A percentile compares a stretch with the other conserved stretches of the same genome.
Evolutionary conservation across 2,797 vertebrate species (phyloP).

Genomic region (Hybognathus amarus): DNA sequence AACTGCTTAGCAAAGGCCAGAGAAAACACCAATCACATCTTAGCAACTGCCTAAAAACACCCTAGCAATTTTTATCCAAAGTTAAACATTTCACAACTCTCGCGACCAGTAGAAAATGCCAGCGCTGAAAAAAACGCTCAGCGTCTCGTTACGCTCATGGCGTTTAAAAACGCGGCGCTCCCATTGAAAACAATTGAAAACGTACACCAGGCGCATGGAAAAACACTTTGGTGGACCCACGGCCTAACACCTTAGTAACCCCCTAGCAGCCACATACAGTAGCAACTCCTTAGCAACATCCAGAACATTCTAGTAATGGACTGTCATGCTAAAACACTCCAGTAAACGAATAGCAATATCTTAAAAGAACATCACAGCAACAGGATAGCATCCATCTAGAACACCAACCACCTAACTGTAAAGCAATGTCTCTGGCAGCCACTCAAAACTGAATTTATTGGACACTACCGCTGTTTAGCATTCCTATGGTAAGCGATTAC

Average conservation of each 20-base stretch:
- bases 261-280: not conserved
- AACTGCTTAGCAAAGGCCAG: not conserved
- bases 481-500: constrained; percentile 14
- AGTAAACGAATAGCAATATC: not conserved
- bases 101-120: too few relatives aligned
- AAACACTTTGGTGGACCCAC: too few relatives aligned
- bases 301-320: not conserved
- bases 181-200: too few relatives aligned
- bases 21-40: not conserved
- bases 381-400: not conserved
- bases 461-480: not conserved
- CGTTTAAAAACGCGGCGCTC: too few relatives aligned
- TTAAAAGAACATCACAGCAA: not conserved
- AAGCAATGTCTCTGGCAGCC: not conserved
- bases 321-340: not conserved
- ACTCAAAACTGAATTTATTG: not conserved
- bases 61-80: not conserved
- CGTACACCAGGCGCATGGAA: too few relatives aligned
- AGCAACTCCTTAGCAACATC: not conserved
- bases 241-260: not conserved
- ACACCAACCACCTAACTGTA: not conserved
- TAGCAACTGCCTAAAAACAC: not conserved
- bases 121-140: too few relatives aligned
- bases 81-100: too few relatives aligned
- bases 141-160: too few relatives aligned